A percentile compares a stretch with the other conserved stretches of the same genome.
These are phyloP conservation scores for Tychaedon coryphoeus DNA, from an alignment of 2,113 vertebrate species.

Conservation along the genomic window DNA sequence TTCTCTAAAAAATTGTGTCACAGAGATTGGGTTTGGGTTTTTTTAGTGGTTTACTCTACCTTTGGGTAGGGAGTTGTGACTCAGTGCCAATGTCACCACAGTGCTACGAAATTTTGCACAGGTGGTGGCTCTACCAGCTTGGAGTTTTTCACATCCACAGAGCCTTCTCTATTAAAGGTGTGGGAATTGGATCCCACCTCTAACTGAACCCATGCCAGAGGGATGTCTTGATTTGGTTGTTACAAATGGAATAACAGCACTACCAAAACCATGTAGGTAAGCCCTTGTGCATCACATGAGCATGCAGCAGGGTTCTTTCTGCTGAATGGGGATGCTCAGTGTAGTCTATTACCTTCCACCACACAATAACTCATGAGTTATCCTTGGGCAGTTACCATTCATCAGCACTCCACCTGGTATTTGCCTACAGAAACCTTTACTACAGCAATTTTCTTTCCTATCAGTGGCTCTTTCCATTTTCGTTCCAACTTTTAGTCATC, in stretches of 20 bases:
- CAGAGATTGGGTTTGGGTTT: not conserved
- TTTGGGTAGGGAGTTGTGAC: not conserved
- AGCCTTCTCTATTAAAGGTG: not conserved
- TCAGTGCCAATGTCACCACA: not conserved
- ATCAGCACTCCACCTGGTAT: not conserved
- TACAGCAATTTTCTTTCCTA: not conserved
- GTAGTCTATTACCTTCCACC: not conserved
- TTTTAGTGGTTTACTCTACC: not conserved
- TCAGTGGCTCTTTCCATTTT: not conserved
- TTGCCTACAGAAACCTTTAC: not conserved
- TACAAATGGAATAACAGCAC: not conserved
- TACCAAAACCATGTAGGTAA: not conserved
- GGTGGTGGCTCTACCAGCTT: not conserved
- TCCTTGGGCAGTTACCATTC: not conserved
- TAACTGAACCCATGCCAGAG: not conserved
- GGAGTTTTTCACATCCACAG: not conserved
- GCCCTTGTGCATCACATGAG: not conserved
- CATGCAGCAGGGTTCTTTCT: not conserved
- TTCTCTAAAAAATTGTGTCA: not conserved
- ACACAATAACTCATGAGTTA: not conserved
- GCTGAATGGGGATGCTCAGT: not conserved
- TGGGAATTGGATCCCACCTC: not conserved
- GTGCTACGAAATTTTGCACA: accelerated
- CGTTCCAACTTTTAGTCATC: not conserved
- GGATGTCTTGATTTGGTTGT: not conserved